phyloP scores from a whole-genome alignment of 2,888 invertebrate species.

The Buathra laborator region DNA sequence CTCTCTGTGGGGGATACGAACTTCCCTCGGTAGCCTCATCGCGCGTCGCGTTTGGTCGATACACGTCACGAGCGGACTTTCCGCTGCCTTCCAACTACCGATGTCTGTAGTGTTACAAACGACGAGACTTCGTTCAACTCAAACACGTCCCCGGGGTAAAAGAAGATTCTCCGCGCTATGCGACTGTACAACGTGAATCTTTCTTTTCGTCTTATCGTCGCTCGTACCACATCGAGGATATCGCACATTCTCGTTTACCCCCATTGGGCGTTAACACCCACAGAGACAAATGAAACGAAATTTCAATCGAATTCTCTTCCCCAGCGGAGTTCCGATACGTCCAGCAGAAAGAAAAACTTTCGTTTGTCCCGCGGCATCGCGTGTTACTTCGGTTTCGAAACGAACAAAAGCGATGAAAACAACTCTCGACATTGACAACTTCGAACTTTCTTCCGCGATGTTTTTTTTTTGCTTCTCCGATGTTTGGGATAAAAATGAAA shows the following conservation, averaged over 20 bases:
- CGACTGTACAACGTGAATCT: neutral
- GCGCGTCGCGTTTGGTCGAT: constrained; percentile 69
- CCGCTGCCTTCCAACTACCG: neutral
- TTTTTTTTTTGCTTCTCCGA: neutral
- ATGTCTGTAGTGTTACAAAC: neutral
- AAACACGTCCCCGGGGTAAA: neutral
- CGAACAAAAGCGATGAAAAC: neutral
- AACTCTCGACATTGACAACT: constrained; percentile 10
- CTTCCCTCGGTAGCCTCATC: constrained; percentile 41
- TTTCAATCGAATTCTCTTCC: neutral
- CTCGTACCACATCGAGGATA: neutral
- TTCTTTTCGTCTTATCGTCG: neutral
- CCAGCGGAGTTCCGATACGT: neutral
- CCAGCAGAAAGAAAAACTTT: constrained; percentile 42
- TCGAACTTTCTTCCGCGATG: constrained; percentile 1
- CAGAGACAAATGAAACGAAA: neutral
- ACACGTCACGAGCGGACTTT: constrained; percentile 56
- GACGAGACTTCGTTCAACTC: neutral
- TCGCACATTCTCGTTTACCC: neutral
- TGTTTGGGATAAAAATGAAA: constrained; percentile 22
- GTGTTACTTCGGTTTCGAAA: neutral
- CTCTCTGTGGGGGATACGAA: constrained; percentile 59
- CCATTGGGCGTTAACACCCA: neutral
- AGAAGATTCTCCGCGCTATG: neutral
- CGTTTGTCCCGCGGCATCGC: neutral